Conservation (phyloP, 2,797 vertebrate genomes). For the Sebastes steindachneri region DNA sequence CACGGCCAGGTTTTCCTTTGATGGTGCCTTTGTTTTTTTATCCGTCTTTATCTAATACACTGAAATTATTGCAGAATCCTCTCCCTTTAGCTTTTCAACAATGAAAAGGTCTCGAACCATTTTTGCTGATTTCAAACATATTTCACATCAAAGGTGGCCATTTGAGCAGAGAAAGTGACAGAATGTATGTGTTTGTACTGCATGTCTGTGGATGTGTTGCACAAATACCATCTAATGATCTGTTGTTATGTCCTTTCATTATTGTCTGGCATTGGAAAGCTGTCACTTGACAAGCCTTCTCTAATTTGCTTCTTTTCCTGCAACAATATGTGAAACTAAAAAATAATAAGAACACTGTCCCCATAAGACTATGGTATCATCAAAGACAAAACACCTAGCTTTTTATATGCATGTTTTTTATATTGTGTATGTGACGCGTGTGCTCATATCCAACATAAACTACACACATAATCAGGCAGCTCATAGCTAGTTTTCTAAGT, state of each 20-base stretch:
- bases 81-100: slow-evolving; percentile 14
- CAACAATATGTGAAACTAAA: neutral
- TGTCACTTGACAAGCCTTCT: slow-evolving; percentile 17
- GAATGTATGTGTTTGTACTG: neutral
- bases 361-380: neutral
- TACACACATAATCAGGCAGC: neutral
- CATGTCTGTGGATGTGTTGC: neutral
- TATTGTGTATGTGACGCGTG: neutral
- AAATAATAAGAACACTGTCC: neutral
- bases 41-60: slow-evolving; percentile 21
- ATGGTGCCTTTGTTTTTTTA: slow-evolving; percentile 9
- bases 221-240: slow-evolving; percentile 28
- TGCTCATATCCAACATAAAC: neutral
- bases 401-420: slow-evolving; percentile 4
- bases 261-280: slow-evolving; percentile 6
- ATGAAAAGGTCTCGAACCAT: slow-evolving; percentile 6
- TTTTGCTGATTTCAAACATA: slow-evolving; percentile 56
- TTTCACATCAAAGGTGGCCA: slow-evolving; percentile 62
- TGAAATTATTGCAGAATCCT: slow-evolving; percentile 13
- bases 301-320: neutral
- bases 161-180: slow-evolving; percentile 12
- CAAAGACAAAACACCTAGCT: slow-evolving; percentile 12
- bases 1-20: slow-evolving; percentile 44
- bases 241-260: slow-evolving; percentile 37
- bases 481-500: neutral